Conservation (phyloP, 2,797 vertebrate species). For the Chaetophractus vellerosus region DNA sequence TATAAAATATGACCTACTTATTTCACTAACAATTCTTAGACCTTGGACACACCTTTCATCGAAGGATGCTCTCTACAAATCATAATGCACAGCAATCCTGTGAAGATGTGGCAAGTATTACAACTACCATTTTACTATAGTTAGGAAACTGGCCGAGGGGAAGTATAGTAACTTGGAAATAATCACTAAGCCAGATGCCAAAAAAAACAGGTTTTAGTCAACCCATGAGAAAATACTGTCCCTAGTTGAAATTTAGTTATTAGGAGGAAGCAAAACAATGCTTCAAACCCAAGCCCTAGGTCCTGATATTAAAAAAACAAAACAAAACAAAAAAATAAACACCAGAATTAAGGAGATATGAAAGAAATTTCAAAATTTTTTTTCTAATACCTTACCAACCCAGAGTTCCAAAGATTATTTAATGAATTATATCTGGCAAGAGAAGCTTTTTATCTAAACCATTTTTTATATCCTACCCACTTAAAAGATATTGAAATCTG, state of each 20-base stretch:
- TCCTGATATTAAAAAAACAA: constrained; percentile 66
- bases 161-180: constrained; percentile 85
- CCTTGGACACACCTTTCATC: constrained; percentile 66
- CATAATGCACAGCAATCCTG: constrained; percentile 61
- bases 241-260: constrained; percentile 81
- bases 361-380: constrained; percentile 70
- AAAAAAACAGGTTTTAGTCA: constrained; percentile 85
- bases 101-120: constrained; percentile 78
- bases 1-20: constrained; percentile 80
- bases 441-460: neutral
- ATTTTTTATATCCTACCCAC: constrained; percentile 39
- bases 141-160: constrained; percentile 81
- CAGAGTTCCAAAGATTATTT: constrained; percentile 64
- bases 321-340: constrained; percentile 41
- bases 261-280: constrained; percentile 72
- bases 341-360: constrained; percentile 65
- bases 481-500: constrained; percentile 61
- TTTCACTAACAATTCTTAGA: constrained; percentile 72
- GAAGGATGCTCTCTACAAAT: constrained; percentile 65
- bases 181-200: constrained; percentile 83
- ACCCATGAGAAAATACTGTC: constrained; percentile 85
- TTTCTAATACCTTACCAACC: constrained; percentile 51
- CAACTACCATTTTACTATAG: constrained; percentile 79
- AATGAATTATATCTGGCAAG: constrained; percentile 63
- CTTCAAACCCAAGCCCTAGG: constrained; percentile 58